Base-by-base conservation (phyloP, 2,113 vertebrate genomes). In the Rutilus rutilus region DNA sequence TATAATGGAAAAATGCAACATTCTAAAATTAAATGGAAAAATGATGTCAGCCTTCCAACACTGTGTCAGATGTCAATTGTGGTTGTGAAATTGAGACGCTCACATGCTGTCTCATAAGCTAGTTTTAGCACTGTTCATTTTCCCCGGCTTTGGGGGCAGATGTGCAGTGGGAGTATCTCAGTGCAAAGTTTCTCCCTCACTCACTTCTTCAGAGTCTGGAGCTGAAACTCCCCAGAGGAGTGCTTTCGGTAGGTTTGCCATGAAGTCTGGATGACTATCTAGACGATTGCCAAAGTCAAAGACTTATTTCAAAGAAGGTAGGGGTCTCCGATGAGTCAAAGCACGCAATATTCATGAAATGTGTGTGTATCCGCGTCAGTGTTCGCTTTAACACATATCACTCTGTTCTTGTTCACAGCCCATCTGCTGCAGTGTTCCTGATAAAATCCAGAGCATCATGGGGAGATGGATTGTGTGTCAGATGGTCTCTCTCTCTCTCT, bases 401-500 rank as follows among this genome's bases (percentile, higher is more conserved):
- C 78, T 86, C 85, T 80, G 71, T 79, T 86, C 80, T 82, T 81
- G 64, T 89, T 89, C 88, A 75, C 85, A 76, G 60, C 88, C 88
- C 88, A 86, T 89, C 88, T 89, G 87, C 85, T 84, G 36, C 75
- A 79, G 85, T 82, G 85, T 86, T 89, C 82, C 84, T 86, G 82
- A 84, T 86, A 82, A 86, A 86, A 81, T 86, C 85, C 85, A 86
- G 85, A 84, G 85, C 76, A 81, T 86, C 78, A 88, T 86, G 82
- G 82, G 74, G 59, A 81, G 87, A 88, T 88, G 82, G 77, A 88
- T 86, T 71, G 85, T 27, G 62, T 85, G 87, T 88, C 87, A 88
- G 82, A 88, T 84, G 85, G 85, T 65, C 77, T 42, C 11, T 75
- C 71, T 74, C 71, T 75, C 39, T 88, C 84, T 78, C 23, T 65